These are phyloP conservation scores for Notothenia rossii DNA, from an alignment of 2,113 vertebrate genomes.

Conservation along the genomic window DNA sequence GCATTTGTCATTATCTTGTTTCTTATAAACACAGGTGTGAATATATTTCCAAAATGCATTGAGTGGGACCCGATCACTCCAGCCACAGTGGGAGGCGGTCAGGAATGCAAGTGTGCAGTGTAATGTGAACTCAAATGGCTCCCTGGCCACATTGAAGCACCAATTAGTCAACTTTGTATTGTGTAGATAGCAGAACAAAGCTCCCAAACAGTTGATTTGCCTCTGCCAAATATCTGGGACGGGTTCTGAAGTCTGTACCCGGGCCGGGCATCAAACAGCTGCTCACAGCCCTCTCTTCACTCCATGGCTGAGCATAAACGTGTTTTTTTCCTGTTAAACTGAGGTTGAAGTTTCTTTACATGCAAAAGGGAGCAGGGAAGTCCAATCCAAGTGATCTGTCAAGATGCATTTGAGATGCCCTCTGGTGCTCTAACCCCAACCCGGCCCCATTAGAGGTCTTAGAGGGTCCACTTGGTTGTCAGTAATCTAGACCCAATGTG, in stretches of 20 bases:
- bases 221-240: constrained; percentile 31
- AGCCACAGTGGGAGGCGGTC: constrained; percentile 36
- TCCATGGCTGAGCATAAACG: neutral
- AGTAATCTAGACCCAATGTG: neutral
- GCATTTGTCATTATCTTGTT: neutral
- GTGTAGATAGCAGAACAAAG: constrained; percentile 42
- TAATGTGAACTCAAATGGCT: constrained; percentile 60
- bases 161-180: constrained; percentile 68
- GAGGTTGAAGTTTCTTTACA: neutral
- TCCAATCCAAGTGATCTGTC: neutral
- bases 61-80: constrained; percentile 26
- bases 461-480: neutral
- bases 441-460: neutral
- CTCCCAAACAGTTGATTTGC: constrained; percentile 44
- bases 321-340: neutral
- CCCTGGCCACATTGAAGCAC: constrained; percentile 44
- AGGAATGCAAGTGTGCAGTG: constrained; percentile 57
- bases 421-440: neutral
- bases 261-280: constrained; percentile 14
- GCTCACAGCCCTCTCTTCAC: neutral
- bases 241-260: constrained; percentile 28
- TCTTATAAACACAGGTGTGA: constrained; percentile 46
- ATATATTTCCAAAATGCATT: neutral
- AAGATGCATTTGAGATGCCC: neutral
- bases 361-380: constrained; percentile 13